Conservation (phyloP, 2,888 invertebrate genomes). For the Tiliacea aurago region DNA sequence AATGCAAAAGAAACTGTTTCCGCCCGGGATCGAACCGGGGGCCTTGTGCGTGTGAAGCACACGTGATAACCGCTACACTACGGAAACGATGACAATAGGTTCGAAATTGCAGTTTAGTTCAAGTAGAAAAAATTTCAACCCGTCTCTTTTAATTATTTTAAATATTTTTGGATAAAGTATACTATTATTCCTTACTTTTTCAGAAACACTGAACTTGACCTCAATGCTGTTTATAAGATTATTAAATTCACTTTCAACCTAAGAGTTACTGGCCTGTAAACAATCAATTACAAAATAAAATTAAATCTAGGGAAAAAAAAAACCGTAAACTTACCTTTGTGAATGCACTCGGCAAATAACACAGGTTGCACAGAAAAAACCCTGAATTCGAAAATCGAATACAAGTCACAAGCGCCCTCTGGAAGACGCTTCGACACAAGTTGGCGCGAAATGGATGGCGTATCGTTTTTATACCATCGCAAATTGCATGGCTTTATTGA, state of each 20-base stretch:
- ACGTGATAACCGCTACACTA: constrained; percentile 95
- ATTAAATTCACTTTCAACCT: background rate
- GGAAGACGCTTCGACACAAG: constrained; percentile 75
- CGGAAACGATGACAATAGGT: constrained; percentile 84
- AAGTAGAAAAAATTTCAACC: background rate
- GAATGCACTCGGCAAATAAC: constrained; percentile 53
- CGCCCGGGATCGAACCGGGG: constrained; percentile 94
- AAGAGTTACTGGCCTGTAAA: background rate
- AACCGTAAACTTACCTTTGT: constrained; percentile 69
- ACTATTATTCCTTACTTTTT: background rate
- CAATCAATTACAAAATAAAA: background rate
- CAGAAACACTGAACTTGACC: background rate
- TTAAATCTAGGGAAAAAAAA: background rate
- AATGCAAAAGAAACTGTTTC: constrained; percentile 86
- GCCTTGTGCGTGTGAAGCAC: constrained; percentile 95
- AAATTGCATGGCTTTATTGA: constrained; percentile 82
- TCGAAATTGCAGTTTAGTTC: constrained; percentile 25
- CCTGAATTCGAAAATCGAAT: constrained; percentile 59
- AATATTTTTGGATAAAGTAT: background rate
- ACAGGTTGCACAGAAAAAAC: constrained; percentile 53
- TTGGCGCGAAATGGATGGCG: constrained; percentile 62
- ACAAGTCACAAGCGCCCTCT: constrained; percentile 76
- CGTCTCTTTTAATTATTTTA: background rate
- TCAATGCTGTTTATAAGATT: background rate
- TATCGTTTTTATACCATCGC: constrained; percentile 82